Percentiles rank a stretch among this genome's conserved stretches.
Evolutionary conservation across 2,888 invertebrate species (phyloP).

Genomic region (Choreutis nemorana): DNA sequence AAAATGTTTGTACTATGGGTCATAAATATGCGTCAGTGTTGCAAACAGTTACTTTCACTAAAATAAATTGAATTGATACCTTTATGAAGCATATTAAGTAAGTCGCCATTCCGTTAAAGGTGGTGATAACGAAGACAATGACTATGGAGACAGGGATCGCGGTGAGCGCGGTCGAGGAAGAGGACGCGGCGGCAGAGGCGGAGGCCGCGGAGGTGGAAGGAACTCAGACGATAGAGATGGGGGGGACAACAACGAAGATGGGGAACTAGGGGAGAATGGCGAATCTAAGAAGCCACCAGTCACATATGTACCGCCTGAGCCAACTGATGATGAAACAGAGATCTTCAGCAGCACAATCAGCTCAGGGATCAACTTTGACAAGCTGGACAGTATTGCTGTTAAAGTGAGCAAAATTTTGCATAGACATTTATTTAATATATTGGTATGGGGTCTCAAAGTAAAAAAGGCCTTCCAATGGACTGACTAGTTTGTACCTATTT

Average conservation of each 20-base stretch:
- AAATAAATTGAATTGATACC: too few relatives aligned
- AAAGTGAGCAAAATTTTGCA: slow-evolving; percentile 76
- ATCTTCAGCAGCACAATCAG: slow-evolving; percentile 74
- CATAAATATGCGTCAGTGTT: too few relatives aligned
- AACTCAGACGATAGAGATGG: slow-evolving; percentile 14
- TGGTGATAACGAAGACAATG: slow-evolving; percentile 24
- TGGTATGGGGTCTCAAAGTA: too few relatives aligned
- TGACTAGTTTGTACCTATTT: too few relatives aligned
- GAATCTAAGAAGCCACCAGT: slow-evolving; percentile 52
- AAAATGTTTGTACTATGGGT: too few relatives aligned
- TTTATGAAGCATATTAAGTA: too few relatives aligned
- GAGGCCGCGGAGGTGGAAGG: slow-evolving; percentile 15
- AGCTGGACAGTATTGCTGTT: slow-evolving; percentile 88
- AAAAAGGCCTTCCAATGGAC: too few relatives aligned
- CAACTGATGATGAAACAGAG: slow-evolving; percentile 73
- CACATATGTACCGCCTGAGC: slow-evolving; percentile 76
- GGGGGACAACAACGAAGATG: slow-evolving; percentile 16
- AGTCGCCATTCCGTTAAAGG: too few relatives aligned
- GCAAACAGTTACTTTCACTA: too few relatives aligned
- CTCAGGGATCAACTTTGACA: slow-evolving; percentile 91
- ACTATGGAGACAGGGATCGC: slow-evolving; percentile 25
- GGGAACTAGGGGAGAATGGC: slow-evolving; percentile 29
- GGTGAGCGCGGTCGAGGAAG: slow-evolving; percentile 22
- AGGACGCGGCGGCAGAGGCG: slow-evolving; percentile 16
- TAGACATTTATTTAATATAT: too few relatives aligned